Evolutionary conservation across 2,888 invertebrate species (phyloP).

Genomic region (Hipparchia sbordonii): DNA sequence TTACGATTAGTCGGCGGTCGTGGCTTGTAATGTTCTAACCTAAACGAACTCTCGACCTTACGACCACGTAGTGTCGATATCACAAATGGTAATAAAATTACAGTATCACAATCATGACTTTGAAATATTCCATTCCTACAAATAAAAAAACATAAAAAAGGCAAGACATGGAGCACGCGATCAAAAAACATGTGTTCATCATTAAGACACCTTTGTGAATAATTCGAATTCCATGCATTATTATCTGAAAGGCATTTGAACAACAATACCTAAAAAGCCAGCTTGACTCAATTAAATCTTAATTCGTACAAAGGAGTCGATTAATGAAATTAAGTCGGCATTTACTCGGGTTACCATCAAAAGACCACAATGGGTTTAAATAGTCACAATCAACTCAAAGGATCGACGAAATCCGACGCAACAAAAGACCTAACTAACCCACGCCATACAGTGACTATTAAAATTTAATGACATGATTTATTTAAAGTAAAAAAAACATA

Average conservation of each 20-base stretch:
- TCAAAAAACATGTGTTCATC: slow-evolving; percentile 67
- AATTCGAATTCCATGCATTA: slow-evolving; percentile 69
- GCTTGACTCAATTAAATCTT: slow-evolving; percentile 81
- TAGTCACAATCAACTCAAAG: slow-evolving; percentile 80
- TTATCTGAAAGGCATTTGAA: slow-evolving; percentile 54
- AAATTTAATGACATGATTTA: slow-evolving; percentile 84
- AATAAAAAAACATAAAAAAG: slow-evolving; percentile 31
- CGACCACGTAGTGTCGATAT: slow-evolving; percentile 2
- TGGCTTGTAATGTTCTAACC: neutral
- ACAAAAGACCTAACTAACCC: slow-evolving; percentile 81
- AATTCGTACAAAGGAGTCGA: slow-evolving; percentile 80
- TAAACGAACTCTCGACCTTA: neutral
- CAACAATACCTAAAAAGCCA: slow-evolving; percentile 63
- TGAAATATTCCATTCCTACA: slow-evolving; percentile 33
- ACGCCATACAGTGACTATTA: slow-evolving; percentile 78
- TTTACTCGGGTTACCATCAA: slow-evolving; percentile 78
- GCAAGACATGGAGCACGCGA: slow-evolving; percentile 59
- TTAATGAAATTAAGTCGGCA: slow-evolving; percentile 83
- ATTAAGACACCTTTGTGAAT: slow-evolving; percentile 69
- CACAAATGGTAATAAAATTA: slow-evolving; percentile 18
- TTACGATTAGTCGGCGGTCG: too few relatives aligned
- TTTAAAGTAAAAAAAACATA: slow-evolving; percentile 61
- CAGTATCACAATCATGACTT: slow-evolving; percentile 33
- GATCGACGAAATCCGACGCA: slow-evolving; percentile 66
- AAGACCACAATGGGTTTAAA: slow-evolving; percentile 72